Conservation (phyloP, 2,888 invertebrate species). For the Agrenia bidenticulata region DNA sequence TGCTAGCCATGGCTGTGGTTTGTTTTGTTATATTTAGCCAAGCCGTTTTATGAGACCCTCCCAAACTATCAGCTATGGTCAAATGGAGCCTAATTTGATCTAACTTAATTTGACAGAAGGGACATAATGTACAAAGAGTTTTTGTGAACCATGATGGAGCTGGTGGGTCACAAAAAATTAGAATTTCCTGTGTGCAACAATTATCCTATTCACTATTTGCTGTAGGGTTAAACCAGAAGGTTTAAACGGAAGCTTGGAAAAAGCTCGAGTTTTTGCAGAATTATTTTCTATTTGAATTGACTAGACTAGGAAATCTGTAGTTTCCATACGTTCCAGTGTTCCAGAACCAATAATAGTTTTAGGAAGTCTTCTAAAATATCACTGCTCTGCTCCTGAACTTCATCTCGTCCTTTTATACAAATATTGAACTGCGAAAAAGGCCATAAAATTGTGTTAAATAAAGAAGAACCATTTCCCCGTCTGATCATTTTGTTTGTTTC, state of each 20-base stretch:
- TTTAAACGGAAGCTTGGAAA: too few species aligned
- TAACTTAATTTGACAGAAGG: constrained; percentile 1
- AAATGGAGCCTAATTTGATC: not conserved
- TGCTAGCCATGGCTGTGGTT: too few species aligned
- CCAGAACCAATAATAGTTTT: too few species aligned
- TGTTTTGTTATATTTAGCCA: too few species aligned
- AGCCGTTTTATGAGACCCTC: not conserved
- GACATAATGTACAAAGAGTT: not conserved
- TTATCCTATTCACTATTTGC: not conserved
- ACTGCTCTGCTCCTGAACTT: constrained; percentile 19
- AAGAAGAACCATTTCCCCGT: not conserved
- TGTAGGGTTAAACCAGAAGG: too few species aligned
- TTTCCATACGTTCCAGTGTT: too few species aligned
- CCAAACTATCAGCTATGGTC: constrained; percentile 7
- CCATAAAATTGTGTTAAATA: not conserved
- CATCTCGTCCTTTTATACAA: constrained; percentile 7
- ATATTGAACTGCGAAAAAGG: constrained; percentile 3
- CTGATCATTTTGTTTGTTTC: not conserved
- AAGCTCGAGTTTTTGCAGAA: too few species aligned
- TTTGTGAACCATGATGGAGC: not conserved
- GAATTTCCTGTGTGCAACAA: not conserved
- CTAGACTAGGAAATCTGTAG: too few species aligned
- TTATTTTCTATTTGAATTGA: too few species aligned
- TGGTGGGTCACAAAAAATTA: not conserved
- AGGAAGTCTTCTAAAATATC: not conserved